Evolutionary conservation across 2,888 invertebrate species (phyloP).

Genomic region (Ferrisia virgata): DNA sequence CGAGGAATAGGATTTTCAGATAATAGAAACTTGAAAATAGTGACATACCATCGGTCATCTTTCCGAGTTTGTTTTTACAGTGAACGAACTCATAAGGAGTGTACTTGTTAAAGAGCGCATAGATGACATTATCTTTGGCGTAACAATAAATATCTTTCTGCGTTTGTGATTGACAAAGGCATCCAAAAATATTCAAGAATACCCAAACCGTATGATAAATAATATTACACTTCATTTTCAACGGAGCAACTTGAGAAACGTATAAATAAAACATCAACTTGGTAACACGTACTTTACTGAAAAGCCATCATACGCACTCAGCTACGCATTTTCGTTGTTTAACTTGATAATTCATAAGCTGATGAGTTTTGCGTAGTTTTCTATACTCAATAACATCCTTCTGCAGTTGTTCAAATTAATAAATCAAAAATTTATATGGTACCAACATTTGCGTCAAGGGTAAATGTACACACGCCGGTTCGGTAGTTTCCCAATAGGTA

Average conservation of each 20-base stretch:
- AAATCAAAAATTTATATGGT: background rate
- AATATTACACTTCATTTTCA: background rate
- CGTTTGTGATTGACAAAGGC: background rate
- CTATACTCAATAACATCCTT: background rate
- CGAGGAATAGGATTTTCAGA: background rate
- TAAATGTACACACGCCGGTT: background rate
- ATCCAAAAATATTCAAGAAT: background rate
- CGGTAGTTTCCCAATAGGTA: background rate
- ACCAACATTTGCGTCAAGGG: background rate
- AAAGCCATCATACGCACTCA: background rate
- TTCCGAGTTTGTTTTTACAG: background rate
- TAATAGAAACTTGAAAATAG: background rate
- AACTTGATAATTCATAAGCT: background rate
- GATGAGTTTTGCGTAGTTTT: background rate
- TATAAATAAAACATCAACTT: background rate
- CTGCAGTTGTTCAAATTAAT: slow-evolving; percentile 1
- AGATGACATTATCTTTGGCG: background rate
- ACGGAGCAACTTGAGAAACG: background rate
- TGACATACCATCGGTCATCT: background rate
- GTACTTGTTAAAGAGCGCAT: background rate
- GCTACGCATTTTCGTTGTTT: background rate
- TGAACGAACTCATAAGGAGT: slow-evolving; percentile 5
- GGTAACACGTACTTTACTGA: too few species aligned
- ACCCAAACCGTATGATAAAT: background rate
- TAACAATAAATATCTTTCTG: background rate